These are phyloP conservation scores for Coracopsis vasa DNA, from an alignment of 2,113 vertebrate genomes.

Conservation along the genomic window DNA sequence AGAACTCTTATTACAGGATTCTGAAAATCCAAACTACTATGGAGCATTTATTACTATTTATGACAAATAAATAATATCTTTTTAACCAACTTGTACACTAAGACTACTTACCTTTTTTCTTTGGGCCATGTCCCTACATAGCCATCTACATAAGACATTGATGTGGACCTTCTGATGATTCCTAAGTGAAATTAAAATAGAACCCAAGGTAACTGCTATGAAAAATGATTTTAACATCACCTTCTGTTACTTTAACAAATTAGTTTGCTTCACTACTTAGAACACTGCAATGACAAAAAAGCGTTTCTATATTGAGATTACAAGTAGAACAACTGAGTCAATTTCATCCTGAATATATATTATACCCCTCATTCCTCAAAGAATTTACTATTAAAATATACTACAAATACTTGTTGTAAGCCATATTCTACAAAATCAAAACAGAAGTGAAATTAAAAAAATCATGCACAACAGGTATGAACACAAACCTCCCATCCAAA, in stretches of 20 bases:
- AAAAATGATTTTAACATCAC: background rate
- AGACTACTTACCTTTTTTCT: slow-evolving; percentile 86
- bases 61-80: background rate
- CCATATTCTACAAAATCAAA: background rate
- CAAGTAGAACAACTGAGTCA: background rate
- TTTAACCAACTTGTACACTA: background rate
- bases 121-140: slow-evolving; percentile 96
- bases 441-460: background rate
- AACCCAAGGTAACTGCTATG: background rate
- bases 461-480: background rate
- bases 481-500: background rate
- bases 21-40: background rate
- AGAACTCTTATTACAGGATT: background rate
- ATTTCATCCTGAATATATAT: background rate
- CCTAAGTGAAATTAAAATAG: slow-evolving; percentile 73
- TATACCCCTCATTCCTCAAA: background rate
- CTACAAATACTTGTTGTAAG: background rate
- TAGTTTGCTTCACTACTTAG: background rate
- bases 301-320: background rate
- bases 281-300: background rate
- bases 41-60: background rate
- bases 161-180: slow-evolving; percentile 92
- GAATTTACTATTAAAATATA: background rate
- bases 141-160: slow-evolving; percentile 97
- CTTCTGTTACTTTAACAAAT: background rate